Percentiles rank a stretch among this genome's conserved stretches.
phyloP scores from a whole-genome alignment of 2,113 vertebrate genomes.

The Platanista minor region DNA sequence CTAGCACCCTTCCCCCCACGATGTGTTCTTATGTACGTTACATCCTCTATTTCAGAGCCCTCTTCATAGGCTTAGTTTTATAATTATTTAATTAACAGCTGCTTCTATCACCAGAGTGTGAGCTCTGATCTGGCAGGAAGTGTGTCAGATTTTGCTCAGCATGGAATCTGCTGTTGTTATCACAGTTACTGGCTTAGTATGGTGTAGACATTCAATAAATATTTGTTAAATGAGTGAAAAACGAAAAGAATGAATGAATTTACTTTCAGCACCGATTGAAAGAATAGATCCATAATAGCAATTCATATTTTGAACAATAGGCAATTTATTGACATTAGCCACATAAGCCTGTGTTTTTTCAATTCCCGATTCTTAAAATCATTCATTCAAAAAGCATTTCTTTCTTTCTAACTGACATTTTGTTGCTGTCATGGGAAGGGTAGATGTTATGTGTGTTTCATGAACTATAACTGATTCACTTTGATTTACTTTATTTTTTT shows the following conservation, averaged over 20 bases:
- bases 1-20: not conserved
- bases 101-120: not conserved
- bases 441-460: not conserved
- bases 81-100: not conserved
- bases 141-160: not conserved
- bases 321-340: not conserved
- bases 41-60: too few species aligned
- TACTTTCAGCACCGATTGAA: not conserved
- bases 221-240: not conserved
- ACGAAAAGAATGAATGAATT: not conserved
- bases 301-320: not conserved
- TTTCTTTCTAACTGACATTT: not conserved
- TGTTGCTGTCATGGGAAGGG: not conserved
- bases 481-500: not conserved
- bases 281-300: not conserved
- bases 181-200: not conserved
- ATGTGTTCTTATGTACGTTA: not conserved
- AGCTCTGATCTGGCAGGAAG: not conserved
- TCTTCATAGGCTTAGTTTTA: not conserved
- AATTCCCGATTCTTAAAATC: not conserved
- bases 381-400: not conserved
- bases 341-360: not conserved
- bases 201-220: not conserved
- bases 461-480: not conserved
- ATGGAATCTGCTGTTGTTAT: not conserved